Conservation (phyloP, 2,113 vertebrate genomes). For the Callaeas wilsoni region DNA sequence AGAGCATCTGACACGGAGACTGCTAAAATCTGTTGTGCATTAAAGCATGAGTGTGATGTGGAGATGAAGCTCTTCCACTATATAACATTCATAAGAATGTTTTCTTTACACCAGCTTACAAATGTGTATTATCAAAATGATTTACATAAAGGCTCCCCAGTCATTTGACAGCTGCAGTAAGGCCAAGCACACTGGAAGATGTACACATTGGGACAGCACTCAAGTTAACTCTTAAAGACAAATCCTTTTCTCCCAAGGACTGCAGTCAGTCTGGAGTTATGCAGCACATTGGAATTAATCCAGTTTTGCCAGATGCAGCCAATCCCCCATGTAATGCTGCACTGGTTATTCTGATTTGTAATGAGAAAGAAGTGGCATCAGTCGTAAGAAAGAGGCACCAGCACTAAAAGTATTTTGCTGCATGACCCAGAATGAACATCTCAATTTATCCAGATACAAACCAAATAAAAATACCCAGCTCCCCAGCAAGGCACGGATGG, state of each 20-base stretch:
- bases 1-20: background rate
- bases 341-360: background rate
- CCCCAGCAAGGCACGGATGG: background rate
- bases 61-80: background rate
- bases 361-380: background rate
- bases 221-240: background rate
- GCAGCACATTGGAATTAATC: background rate
- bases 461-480: background rate
- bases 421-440: background rate
- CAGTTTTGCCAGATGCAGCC: slow-evolving; percentile 37
- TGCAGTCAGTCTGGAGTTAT: background rate
- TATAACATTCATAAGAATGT: background rate
- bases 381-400: background rate
- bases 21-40: background rate
- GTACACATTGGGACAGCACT: background rate
- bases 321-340: background rate
- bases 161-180: background rate
- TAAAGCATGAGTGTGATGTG: background rate
- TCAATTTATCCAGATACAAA: background rate
- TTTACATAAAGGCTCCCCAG: background rate
- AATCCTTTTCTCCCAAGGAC: background rate
- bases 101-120: slow-evolving; percentile 18
- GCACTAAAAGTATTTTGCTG: background rate
- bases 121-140: background rate
- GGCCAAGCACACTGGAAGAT: background rate